These are phyloP conservation scores for Acrossocheilus fasciatus DNA, from an alignment of 2,797 vertebrate species.

Conservation along the genomic window DNA sequence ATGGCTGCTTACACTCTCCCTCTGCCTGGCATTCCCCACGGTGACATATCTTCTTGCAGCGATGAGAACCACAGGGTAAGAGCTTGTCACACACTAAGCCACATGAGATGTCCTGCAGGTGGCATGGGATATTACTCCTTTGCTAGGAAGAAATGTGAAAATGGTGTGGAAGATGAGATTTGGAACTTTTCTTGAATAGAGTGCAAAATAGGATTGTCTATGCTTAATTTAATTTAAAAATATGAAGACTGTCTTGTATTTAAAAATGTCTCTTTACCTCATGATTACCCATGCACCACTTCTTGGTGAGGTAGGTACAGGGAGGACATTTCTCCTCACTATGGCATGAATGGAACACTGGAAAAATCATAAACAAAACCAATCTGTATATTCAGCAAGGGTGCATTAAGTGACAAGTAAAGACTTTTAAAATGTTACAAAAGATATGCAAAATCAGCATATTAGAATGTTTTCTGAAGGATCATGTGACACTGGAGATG, in stretches of 20 bases:
- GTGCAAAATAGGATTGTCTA: background rate
- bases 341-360: slow-evolving; percentile 98
- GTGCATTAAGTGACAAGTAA: background rate
- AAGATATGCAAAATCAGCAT: background rate
- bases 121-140: slow-evolving; percentile 97
- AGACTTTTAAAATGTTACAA: background rate
- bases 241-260: background rate
- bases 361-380: slow-evolving; percentile 28
- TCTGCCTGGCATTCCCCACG: slow-evolving; percentile 89
- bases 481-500: background rate
- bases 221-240: background rate
- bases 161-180: background rate
- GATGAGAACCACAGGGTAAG: slow-evolving; percentile 90
- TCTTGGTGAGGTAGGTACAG: slow-evolving; percentile 96
- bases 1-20: slow-evolving; percentile 90
- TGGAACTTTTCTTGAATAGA: background rate
- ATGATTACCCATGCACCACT: slow-evolving; percentile 99
- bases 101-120: slow-evolving; percentile 96
- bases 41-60: slow-evolving; percentile 94
- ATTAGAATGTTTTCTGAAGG: background rate
- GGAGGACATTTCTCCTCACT: slow-evolving; percentile 96
- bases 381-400: background rate
- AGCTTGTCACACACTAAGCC: slow-evolving; percentile 88
- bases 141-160: slow-evolving; percentile 74
- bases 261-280: slow-evolving; percentile 82